phyloP scores from a whole-genome alignment of 1,140 invertebrate species.

The Scaptomyza hsui region DNA sequence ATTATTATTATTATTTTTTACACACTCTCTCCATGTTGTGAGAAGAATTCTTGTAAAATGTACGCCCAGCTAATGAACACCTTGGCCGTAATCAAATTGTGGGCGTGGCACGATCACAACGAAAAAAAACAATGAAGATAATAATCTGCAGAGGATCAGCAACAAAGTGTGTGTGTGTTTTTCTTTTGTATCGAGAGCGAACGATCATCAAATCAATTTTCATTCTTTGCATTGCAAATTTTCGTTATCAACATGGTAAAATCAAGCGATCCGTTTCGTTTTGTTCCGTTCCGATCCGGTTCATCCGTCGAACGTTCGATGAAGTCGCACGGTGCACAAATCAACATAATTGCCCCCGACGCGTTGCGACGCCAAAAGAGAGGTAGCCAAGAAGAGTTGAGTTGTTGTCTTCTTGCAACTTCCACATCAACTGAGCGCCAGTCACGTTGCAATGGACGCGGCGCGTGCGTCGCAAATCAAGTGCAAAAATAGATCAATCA shows the following conservation, averaged over 20 bases:
- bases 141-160: conserved; percentile 17
- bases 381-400: conserved; percentile 10
- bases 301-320: conserved; percentile 41
- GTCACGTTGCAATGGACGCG: conserved; percentile 64
- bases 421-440: conserved; percentile 62
- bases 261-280: conserved; percentile 28
- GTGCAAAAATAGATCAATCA: conserved; percentile 83
- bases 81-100: conserved; percentile 57
- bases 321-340: conserved; percentile 66
- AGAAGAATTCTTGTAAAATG: conserved; percentile 18
- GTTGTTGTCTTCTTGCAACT: neutral
- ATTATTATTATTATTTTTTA: neutral
- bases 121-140: conserved; percentile 3
- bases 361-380: conserved; percentile 20
- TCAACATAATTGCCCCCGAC: conserved; percentile 77
- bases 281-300: conserved; percentile 6
- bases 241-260: conserved; percentile 60
- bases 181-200: neutral
- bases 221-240: conserved; percentile 81
- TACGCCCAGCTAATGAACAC: conserved; percentile 53
- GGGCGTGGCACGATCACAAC: conserved; percentile 61
- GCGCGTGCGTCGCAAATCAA: conserved; percentile 82
- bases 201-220: conserved; percentile 78
- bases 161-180: neutral
- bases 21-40: no score